These are phyloP conservation scores for Phrynocephalus forsythii DNA, from an alignment of 2,797 vertebrate species.

Conservation along the genomic window DNA sequence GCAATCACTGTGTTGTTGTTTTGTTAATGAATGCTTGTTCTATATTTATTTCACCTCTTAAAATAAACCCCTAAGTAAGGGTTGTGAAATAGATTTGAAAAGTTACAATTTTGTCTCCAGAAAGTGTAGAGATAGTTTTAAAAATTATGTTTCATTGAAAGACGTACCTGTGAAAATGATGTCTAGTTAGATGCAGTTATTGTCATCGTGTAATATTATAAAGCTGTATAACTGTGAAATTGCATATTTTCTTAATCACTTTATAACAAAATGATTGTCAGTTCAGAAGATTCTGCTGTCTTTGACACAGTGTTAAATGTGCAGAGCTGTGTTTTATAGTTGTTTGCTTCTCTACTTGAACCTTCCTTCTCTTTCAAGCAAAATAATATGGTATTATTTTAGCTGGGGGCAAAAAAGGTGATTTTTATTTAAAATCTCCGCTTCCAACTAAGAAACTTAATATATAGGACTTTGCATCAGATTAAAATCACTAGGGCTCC, in stretches of 20 bases:
- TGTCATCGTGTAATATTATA: constrained; percentile 16
- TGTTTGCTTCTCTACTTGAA: too few species aligned
- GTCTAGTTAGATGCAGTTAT: neutral
- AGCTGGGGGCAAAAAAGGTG: too few species aligned
- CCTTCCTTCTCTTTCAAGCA: too few species aligned
- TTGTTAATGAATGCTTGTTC: too few species aligned
- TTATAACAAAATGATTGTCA: neutral
- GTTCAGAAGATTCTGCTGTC: too few species aligned
- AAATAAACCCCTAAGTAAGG: neutral
- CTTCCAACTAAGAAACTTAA: neutral
- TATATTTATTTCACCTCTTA: neutral
- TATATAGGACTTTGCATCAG: neutral
- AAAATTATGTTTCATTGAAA: neutral
- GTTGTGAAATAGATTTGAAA: neutral
- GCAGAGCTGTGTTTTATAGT: too few species aligned
- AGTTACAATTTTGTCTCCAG: neutral
- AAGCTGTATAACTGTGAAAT: neutral
- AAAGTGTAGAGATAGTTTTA: neutral
- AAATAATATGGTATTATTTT: too few species aligned
- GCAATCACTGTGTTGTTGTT: too few species aligned
- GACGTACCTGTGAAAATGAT: neutral
- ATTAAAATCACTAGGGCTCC: neutral
- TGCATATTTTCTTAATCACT: neutral
- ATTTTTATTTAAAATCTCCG: too few species aligned
- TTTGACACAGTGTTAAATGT: neutral